A percentile compares a stretch with the other conserved stretches of the same genome.
phyloP scores from a whole-genome alignment of 2,797 vertebrate genomes.

The Taeniopygia guttata region DNA sequence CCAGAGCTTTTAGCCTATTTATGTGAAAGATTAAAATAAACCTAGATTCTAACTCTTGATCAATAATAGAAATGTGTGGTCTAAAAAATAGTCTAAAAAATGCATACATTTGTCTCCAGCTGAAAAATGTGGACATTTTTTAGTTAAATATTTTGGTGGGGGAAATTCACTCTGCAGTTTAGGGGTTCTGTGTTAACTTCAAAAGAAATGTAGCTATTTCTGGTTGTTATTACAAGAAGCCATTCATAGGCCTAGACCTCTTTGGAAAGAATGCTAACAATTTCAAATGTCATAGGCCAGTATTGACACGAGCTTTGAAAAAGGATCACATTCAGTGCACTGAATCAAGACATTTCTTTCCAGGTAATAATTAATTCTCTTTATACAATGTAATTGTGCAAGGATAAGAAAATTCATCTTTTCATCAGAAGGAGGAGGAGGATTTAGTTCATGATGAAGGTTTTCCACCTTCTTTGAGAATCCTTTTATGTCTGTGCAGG shows the following conservation, averaged over 20 bases:
- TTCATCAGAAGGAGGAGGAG: background rate
- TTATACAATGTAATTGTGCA: background rate
- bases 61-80: background rate
- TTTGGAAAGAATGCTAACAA: constrained; percentile 23
- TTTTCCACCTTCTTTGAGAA: background rate
- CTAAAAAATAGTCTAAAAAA: background rate
- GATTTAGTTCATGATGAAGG: background rate
- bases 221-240: background rate
- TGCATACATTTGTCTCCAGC: background rate
- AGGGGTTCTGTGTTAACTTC: background rate
- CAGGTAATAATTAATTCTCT: background rate
- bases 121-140: background rate
- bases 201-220: constrained; percentile 26
- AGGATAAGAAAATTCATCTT: background rate
- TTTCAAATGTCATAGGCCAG: background rate
- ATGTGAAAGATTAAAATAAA: constrained; percentile 34
- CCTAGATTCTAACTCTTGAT: background rate
- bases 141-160: background rate
- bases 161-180: background rate
- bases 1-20: constrained; percentile 40
- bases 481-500: background rate
- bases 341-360: background rate
- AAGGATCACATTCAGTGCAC: background rate
- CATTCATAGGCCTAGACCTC: background rate
- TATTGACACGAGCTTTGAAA: background rate